Evolutionary conservation across 1,140 invertebrate species (phyloP).

Genomic region (Ips typographus): DNA sequence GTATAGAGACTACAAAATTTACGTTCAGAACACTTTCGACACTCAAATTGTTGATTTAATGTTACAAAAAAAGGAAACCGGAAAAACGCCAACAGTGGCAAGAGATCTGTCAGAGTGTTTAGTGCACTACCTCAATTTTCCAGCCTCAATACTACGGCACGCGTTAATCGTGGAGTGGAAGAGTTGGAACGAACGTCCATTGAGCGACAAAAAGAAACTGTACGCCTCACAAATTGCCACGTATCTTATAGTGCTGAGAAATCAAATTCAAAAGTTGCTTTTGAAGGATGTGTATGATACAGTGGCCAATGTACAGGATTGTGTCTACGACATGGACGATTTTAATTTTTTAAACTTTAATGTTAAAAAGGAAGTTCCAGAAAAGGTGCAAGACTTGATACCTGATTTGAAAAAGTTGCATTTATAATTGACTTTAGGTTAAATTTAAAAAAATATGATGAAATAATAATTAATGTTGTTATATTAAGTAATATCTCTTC

Average conservation of each 20-base stretch:
- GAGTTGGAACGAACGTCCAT: conserved; percentile 31
- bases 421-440: neutral
- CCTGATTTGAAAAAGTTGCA: conserved; percentile 16
- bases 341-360: conserved; percentile 30
- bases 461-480: no score
- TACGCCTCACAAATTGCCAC: conserved; percentile 34
- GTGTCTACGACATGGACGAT: conserved; percentile 27
- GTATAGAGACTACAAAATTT: conserved; percentile 32
- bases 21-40: conserved; percentile 35
- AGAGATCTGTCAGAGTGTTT: conserved; percentile 31
- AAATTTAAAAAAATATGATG: no score
- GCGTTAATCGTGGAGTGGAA: conserved; percentile 20
- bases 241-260: conserved; percentile 34
- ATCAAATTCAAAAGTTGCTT: conserved; percentile 29
- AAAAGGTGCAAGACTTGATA: conserved; percentile 30
- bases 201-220: conserved; percentile 30
- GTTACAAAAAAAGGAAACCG: conserved; percentile 29
- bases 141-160: conserved; percentile 23
- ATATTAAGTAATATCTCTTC: no score
- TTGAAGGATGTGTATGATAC: conserved; percentile 30
- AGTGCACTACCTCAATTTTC: conserved; percentile 36
- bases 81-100: conserved; percentile 9
- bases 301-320: conserved; percentile 30
- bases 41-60: conserved; percentile 38
- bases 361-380: conserved; percentile 20